Conservation (phyloP, 2,113 vertebrate genomes). For the Gracilinanus agilis region DNA sequence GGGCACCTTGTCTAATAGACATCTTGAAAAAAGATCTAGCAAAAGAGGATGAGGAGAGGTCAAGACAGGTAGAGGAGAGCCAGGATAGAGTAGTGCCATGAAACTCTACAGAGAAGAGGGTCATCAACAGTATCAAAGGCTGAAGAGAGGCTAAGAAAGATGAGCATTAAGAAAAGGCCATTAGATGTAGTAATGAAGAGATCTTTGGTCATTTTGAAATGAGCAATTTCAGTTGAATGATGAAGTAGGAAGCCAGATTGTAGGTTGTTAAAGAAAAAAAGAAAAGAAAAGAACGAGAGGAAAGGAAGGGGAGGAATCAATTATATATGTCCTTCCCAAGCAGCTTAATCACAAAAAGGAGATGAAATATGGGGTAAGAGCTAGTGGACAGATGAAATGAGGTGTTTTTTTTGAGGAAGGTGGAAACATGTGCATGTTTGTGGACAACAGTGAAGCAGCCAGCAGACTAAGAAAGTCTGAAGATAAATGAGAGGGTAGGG, state of each 20-base stretch:
- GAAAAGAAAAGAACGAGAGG: no score
- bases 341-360: neutral
- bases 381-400: neutral
- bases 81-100: no score
- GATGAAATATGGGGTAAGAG: neutral
- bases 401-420: neutral
- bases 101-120: neutral
- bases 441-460: neutral
- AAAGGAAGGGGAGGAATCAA: neutral
- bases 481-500: neutral
- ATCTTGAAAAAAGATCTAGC: neutral
- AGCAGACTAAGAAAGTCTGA: neutral
- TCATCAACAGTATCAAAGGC: neutral
- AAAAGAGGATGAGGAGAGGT: neutral
- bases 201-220: neutral
- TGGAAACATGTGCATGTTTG: neutral
- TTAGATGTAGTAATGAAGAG: neutral
- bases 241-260: neutral
- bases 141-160: neutral
- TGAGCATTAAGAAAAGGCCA: neutral
- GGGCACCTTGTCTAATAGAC: neutral
- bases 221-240: neutral
- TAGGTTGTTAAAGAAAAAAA: neutral
- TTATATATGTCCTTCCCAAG: neutral
- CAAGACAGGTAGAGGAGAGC: neutral